Percentiles rank a stretch among this genome's conserved stretches.
Evolutionary conservation across 53 echinoderm and acorn worm genomes (phyloP).

Genomic region (Astropecten irregularis): DNA sequence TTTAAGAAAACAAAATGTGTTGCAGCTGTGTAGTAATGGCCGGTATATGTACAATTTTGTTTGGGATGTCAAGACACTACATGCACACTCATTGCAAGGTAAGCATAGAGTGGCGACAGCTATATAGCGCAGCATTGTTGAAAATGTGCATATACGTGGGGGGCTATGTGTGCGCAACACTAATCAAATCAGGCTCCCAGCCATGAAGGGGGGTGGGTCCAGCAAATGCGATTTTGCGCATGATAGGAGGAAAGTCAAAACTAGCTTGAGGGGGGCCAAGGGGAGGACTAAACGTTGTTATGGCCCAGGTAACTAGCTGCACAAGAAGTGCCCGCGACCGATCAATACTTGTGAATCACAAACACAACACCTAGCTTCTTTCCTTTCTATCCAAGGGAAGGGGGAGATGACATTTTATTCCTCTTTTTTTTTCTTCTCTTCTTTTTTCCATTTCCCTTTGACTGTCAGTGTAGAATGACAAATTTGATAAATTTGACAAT

Average conservation of each 20-base stretch:
- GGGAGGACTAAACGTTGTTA: constrained; percentile 24
- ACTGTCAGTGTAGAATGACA: neutral
- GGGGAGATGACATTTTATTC: neutral
- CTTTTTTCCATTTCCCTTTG: neutral
- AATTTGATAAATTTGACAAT: too few relatives aligned
- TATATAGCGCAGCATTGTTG: neutral
- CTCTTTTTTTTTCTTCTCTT: neutral
- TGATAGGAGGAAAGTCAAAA: constrained; percentile 50
- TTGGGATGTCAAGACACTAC: too few relatives aligned
- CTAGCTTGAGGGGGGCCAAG: constrained; percentile 10
- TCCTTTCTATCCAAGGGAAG: neutral
- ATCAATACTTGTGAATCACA: constrained; percentile 8
- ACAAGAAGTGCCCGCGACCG: constrained; percentile 2
- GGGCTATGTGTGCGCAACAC: constrained; percentile 10
- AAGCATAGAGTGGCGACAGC: too few relatives aligned
- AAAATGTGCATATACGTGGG: neutral
- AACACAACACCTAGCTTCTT: constrained; percentile 1
- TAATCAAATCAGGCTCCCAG: constrained; percentile 46
- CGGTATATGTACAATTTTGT: too few relatives aligned
- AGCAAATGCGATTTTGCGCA: constrained; percentile 58
- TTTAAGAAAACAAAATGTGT: too few relatives aligned
- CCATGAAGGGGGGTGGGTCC: constrained; percentile 24
- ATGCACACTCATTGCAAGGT: too few relatives aligned
- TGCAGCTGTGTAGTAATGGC: too few relatives aligned
- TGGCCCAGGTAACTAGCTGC: constrained; percentile 27